Evolutionary conservation across 30 jellyfish, hydroid and myxozoan species (phyloP).

Genomic region (Phacellophora camtschatica): DNA sequence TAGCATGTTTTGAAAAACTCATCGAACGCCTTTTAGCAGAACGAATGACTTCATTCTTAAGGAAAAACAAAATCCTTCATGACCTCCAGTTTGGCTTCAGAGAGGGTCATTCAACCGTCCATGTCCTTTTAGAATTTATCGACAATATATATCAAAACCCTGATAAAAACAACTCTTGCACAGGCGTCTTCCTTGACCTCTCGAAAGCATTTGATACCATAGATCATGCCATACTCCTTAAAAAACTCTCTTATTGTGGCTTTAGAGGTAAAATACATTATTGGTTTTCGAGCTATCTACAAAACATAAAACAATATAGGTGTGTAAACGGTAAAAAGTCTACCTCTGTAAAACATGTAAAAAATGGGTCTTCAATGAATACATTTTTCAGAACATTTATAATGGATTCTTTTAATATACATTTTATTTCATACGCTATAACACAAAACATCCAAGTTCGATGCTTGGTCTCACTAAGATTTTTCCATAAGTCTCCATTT

Average conservation of each 20-base stretch:
- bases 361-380: too few species aligned
- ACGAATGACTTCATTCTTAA: neutral
- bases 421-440: too few species aligned
- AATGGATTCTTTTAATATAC: too few species aligned
- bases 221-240: neutral
- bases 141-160: neutral
- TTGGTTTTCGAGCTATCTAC: neutral
- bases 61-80: neutral
- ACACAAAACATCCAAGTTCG: too few species aligned
- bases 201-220: neutral
- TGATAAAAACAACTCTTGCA: neutral
- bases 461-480: too few species aligned
- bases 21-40: neutral
- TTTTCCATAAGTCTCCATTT: too few species aligned
- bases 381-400: too few species aligned
- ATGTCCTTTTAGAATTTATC: neutral
- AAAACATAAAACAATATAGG: neutral
- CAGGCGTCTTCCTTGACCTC: conserved; percentile 4
- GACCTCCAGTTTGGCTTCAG: conserved; percentile 12
- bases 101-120: too few species aligned
- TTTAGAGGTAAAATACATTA: neutral
- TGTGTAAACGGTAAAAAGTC: neutral
- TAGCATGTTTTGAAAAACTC: neutral
- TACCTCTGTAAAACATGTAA: too few species aligned
- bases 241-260: neutral